phyloP scores from a whole-genome alignment of 2,888 invertebrate genomes.

The Pachydiplax longipennis region DNA sequence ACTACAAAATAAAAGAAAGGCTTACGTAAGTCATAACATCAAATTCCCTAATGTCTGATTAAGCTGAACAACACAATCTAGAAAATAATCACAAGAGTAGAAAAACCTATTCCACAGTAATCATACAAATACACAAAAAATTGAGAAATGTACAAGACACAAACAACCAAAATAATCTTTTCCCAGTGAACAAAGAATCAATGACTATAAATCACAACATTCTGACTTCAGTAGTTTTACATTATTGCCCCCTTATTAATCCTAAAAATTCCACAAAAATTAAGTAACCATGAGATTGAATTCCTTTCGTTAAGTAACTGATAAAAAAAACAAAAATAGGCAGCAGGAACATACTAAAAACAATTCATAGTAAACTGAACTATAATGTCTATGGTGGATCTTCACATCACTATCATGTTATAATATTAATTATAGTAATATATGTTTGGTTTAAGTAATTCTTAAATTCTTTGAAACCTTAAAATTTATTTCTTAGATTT shows the following conservation, averaged over 20 bases:
- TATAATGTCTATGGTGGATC: neutral
- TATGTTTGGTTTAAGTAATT: neutral
- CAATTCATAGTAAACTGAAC: too few species aligned
- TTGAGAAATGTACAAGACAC: neutral
- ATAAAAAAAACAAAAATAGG: too few species aligned
- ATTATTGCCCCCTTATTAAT: neutral
- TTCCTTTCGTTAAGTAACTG: neutral
- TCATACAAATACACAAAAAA: constrained; percentile 6
- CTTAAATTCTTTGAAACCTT: neutral
- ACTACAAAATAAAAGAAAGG: constrained; percentile 20
- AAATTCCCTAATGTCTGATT: neutral
- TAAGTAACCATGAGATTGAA: neutral
- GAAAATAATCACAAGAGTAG: neutral
- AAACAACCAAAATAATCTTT: neutral
- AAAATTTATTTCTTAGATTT: neutral
- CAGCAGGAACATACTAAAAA: too few species aligned
- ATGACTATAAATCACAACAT: neutral
- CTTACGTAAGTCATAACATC: neutral
- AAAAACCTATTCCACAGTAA: neutral
- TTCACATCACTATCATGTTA: neutral
- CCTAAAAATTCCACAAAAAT: neutral
- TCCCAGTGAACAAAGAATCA: neutral
- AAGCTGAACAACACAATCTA: neutral
- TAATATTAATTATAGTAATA: neutral
- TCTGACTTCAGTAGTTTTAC: neutral